phyloP scores from a whole-genome alignment of 2,113 vertebrate genomes.

The Brachypteracias leptosomus region DNA sequence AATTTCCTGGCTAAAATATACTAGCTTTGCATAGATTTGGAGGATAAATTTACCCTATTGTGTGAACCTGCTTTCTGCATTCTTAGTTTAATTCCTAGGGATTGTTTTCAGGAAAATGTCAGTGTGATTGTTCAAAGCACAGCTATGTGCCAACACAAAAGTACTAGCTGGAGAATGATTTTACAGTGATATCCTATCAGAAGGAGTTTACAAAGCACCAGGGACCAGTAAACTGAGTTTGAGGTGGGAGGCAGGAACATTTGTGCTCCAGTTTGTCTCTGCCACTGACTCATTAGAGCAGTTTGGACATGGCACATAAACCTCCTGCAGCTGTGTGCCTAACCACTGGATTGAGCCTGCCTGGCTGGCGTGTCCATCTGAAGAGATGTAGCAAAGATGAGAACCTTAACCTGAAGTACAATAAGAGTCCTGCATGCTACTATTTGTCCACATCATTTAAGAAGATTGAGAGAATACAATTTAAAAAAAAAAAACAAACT shows the following conservation, averaged over 20 bases:
- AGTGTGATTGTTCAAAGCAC: conserved; percentile 61
- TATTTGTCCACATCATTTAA: neutral
- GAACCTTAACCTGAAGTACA: neutral
- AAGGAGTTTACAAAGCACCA: conserved; percentile 35
- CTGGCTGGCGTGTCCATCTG: neutral
- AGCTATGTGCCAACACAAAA: conserved; percentile 34
- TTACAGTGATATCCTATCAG: conserved; percentile 38
- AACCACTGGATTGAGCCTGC: neutral
- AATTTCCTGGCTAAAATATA: conserved; percentile 75
- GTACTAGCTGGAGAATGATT: conserved; percentile 37
- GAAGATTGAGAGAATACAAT: neutral
- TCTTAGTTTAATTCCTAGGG: conserved; percentile 64
- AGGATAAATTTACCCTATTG: conserved; percentile 75
- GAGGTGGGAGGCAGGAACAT: neutral
- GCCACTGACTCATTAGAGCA: neutral
- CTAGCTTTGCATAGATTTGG: conserved; percentile 60
- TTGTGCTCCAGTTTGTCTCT: neutral
- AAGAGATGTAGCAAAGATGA: neutral
- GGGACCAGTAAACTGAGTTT: neutral
- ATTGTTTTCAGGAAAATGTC: conserved; percentile 74
- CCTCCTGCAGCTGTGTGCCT: neutral
- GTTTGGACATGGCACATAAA: neutral
- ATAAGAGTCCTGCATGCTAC: neutral
- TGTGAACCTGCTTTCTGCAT: conserved; percentile 67
- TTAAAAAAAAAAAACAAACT: neutral